Base-by-base conservation (phyloP, 1,140 invertebrate genomes). In the Augochlora pura region DNA sequence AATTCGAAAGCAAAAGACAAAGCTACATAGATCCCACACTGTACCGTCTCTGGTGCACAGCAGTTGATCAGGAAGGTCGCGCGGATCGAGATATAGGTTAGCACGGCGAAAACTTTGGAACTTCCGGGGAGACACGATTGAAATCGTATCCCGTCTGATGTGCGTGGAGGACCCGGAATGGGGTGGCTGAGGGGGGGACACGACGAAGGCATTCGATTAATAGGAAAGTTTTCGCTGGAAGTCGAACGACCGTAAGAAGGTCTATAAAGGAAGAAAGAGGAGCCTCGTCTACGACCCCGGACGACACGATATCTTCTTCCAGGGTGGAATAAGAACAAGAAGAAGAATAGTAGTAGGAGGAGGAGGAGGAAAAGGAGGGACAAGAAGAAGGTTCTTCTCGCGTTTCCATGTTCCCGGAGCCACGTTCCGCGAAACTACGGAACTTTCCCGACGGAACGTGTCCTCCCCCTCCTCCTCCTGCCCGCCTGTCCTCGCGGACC, bases 191-290 rank as follows among this genome's bases (percentile, higher is more conserved):
- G 2, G 9, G 32, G 16, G n/a, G n/a, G n/a, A n/a, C n/a, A 27
- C 63, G n/a, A 63, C 62, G 57, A 57, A 32, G n/a, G 27, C 73
- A 74, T 86, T 79, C 81, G 78, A 86, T 87, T 87, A 81, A 77
- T 72, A 72, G 72, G n/a, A 70, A 86, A 87, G 81, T 87, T 84
- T 75, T 60, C 67, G 38, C 27, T 39, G 54, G 38, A 80, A 64
- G 27, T 70, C 21, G 27, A 69, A 52, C 60, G 39, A 52, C 23
- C 42, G 38, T 64, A 57, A n/a, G n/a, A 68, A 52, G 77, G 57
- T 77, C 59, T 54, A 39, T 32, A 16, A 64, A 57, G 59, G 54
- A 69, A n/a, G 23, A 52, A 57, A 21, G 63, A 59, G 52, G 63
- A 25, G 67, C 39, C 46, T 39, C 54, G 75, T 65, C 66, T 66